Evolutionary conservation across 2,888 invertebrate genomes (phyloP), one percentile per base, ranked within the genome.

Genomic region (Myopa testacea): DNA sequence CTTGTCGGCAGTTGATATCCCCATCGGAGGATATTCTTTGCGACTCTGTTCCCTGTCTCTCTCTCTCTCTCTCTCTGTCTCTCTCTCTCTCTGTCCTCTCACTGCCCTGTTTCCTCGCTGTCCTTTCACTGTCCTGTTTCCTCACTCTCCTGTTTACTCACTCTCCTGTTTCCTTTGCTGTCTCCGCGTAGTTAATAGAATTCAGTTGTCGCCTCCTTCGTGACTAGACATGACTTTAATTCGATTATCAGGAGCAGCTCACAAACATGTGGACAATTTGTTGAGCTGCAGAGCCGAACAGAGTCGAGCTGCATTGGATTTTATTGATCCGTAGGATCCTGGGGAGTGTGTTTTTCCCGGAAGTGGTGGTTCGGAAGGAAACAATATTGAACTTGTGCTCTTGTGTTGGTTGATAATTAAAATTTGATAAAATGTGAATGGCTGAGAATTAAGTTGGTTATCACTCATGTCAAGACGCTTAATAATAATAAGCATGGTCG

Each of bases 141-240:
- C 2, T 26, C 26, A 26, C 26, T 63, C 2, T 63, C 7, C 26
- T 12, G 62, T 12, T 16, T 4, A 3, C 34, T 50, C 26, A 60
- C 3, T 63, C 26, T 63, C 7, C 26, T 12, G 62, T 14, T 26
- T 6, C 38, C 38, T 5, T 65, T 38, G 12, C 55, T n/a, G 55
- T 38, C 65, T 26, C 34, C 26, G 63, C 38, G 65, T 37, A 65
- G 37, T 68, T 79, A 77, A 75, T 79, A 75, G 75, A 75, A 77
- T 79, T 77, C 45, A 45, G 45, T 77, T 75, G 71, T 70, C 38
- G 71, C 72, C 65, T 65, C 70, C 60, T 52, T 63, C 26, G 50
- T 7, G 80, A 77, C 78, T 75, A 78, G 80, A 80, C 80, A 75
- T 72, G 52, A 38, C 50, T 75, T 75, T 80, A 78, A 80, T 78